These are phyloP conservation scores for Cheilosia pagana DNA, from an alignment of 2,888 invertebrate genomes.

Conservation along the genomic window DNA sequence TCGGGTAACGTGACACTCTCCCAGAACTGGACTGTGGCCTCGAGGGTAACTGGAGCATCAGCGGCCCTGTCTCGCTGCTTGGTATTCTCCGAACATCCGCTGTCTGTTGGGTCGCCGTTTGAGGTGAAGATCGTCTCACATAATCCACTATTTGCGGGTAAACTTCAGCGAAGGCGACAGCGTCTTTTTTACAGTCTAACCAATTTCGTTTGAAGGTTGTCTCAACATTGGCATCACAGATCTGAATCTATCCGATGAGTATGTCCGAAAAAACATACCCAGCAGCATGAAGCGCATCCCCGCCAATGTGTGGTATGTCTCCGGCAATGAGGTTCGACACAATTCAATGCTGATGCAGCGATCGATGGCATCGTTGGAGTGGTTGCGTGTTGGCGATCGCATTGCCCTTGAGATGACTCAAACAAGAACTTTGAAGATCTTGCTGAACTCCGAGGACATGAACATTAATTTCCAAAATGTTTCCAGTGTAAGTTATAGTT, in stretches of 20 bases:
- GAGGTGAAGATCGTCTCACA: slow-evolving; percentile 82
- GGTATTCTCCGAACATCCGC: slow-evolving; percentile 82
- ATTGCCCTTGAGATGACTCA: slow-evolving; percentile 89
- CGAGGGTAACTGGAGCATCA: slow-evolving; percentile 80
- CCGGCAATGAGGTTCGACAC: slow-evolving; percentile 87
- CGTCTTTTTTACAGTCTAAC: neutral
- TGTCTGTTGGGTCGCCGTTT: slow-evolving; percentile 82
- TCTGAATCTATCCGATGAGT: slow-evolving; percentile 86
- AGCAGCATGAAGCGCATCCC: slow-evolving; percentile 87
- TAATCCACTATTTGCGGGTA: slow-evolving; percentile 83
- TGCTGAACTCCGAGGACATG: slow-evolving; percentile 92
- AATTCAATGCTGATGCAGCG: slow-evolving; percentile 87
- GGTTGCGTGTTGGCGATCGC: slow-evolving; percentile 91
- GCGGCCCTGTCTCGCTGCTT: slow-evolving; percentile 82
- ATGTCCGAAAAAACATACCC: slow-evolving; percentile 87
- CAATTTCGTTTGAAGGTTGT: slow-evolving; percentile 86
- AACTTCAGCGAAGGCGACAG: slow-evolving; percentile 5
- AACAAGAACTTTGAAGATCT: slow-evolving; percentile 89
- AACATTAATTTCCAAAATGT: slow-evolving; percentile 90
- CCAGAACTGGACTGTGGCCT: slow-evolving; percentile 83
- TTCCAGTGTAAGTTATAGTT: slow-evolving; percentile 87
- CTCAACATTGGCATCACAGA: slow-evolving; percentile 92
- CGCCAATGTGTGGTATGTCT: slow-evolving; percentile 85
- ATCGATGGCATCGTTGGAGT: slow-evolving; percentile 88
- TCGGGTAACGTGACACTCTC: slow-evolving; percentile 82